Percentiles rank a stretch among this genome's conserved stretches.
phyloP scores from a whole-genome alignment of 2,888 invertebrate genomes.

The Eupithecia subumbrata region DNA sequence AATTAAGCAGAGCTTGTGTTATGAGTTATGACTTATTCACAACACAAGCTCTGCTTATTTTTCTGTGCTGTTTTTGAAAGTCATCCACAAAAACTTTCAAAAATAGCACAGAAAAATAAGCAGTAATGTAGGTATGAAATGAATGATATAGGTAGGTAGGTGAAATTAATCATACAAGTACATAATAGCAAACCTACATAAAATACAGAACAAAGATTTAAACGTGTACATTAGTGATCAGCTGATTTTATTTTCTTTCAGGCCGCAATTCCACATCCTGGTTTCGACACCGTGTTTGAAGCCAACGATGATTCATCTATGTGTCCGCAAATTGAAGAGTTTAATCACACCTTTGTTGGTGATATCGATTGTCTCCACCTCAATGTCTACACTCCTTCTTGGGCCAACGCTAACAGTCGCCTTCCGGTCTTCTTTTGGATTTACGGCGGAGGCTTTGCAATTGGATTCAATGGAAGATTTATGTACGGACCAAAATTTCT shows the following conservation, averaged over 20 bases:
- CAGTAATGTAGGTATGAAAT: too few species aligned
- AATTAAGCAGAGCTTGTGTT: too few species aligned
- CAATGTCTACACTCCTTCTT: slow-evolving; percentile 61
- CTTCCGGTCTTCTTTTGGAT: slow-evolving; percentile 64
- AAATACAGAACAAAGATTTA: not conserved
- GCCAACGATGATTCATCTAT: slow-evolving; percentile 61
- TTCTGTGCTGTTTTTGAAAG: too few species aligned
- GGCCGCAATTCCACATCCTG: slow-evolving; percentile 55
- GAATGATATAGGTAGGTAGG: not conserved
- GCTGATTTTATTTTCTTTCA: slow-evolving; percentile 33
- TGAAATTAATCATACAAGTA: not conserved
- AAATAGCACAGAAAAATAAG: too few species aligned
- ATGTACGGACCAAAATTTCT: slow-evolving; percentile 58
- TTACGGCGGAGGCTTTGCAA: slow-evolving; percentile 57
- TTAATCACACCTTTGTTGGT: slow-evolving; percentile 49
- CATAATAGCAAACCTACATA: not conserved
- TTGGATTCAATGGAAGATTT: slow-evolving; percentile 53
- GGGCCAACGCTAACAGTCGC: slow-evolving; percentile 49
- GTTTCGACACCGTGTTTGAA: slow-evolving; percentile 57
- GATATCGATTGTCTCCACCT: slow-evolving; percentile 61
- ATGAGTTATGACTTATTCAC: too few species aligned
- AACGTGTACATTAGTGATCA: not conserved
- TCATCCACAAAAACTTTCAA: too few species aligned
- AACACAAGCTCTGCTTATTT: too few species aligned
- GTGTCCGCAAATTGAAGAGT: slow-evolving; percentile 61